A percentile compares a stretch with the other conserved stretches of the same genome.
These are phyloP conservation scores for Standfussiana lucernea DNA, from an alignment of 2,888 invertebrate species.

Conservation along the genomic window DNA sequence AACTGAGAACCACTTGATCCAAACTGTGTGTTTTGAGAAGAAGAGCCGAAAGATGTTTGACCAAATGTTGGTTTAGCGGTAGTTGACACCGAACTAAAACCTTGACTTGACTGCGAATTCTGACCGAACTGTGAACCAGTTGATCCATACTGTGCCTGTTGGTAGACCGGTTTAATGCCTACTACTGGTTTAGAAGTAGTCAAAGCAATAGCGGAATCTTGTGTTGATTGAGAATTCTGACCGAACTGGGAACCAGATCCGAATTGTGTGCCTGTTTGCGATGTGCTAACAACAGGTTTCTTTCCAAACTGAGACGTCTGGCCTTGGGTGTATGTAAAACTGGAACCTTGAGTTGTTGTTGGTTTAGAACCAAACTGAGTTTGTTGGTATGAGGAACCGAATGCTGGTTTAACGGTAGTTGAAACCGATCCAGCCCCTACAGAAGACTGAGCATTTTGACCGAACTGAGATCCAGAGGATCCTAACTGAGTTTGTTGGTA, in stretches of 20 bases:
- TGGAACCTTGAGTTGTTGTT: background rate
- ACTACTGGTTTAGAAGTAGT: slow-evolving; percentile 12
- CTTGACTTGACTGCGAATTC: background rate
- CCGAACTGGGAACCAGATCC: slow-evolving; percentile 14
- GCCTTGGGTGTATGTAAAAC: slow-evolving; percentile 6
- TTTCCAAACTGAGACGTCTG: slow-evolving; percentile 28
- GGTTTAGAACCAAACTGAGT: slow-evolving; percentile 4
- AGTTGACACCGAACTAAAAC: background rate
- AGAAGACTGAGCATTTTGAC: slow-evolving; percentile 16
- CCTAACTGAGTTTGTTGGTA: slow-evolving; percentile 19
- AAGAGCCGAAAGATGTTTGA: slow-evolving; percentile 15
- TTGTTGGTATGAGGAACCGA: slow-evolving; percentile 12
- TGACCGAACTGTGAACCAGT: slow-evolving; percentile 13
- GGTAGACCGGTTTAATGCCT: background rate
- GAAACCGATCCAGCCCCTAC: background rate
- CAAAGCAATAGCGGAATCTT: slow-evolving; percentile 3
- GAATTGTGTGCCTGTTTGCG: slow-evolving; percentile 1
- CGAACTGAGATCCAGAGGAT: background rate
- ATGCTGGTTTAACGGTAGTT: slow-evolving; percentile 4
- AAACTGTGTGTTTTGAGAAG: slow-evolving; percentile 25
- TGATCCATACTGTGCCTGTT: background rate
- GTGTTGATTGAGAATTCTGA: slow-evolving; percentile 18
- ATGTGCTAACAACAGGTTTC: slow-evolving; percentile 10
- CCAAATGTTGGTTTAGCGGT: slow-evolving; percentile 3
- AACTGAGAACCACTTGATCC: slow-evolving; percentile 26